These are phyloP conservation scores for Anastatus disparis DNA, from an alignment of 1,140 invertebrate species.

Conservation along the genomic window DNA sequence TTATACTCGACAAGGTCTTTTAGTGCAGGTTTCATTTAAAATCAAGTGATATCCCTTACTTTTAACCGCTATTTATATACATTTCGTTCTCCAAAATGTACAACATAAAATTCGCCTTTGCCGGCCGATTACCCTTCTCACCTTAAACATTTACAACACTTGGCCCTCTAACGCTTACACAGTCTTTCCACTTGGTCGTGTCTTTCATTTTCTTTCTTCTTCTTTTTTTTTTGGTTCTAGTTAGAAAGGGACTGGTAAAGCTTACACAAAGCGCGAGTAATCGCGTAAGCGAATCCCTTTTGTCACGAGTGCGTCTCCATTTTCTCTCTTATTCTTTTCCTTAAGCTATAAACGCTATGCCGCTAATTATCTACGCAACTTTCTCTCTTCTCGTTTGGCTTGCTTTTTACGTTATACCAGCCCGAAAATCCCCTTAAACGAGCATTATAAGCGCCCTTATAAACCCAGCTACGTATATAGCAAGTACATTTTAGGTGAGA, in stretches of 20 bases:
- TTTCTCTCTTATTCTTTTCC: no score
- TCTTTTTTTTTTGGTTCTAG: no score
- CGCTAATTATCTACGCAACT: conserved; percentile 49
- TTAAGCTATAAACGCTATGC: no score
- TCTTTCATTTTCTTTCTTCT: neutral
- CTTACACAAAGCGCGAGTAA: conserved; percentile 1
- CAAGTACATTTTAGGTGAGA: conserved; percentile 43
- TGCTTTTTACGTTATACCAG: no score
- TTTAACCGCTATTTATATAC: no score
- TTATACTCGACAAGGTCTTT: no score
- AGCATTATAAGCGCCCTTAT: conserved; percentile 49
- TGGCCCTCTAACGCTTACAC: neutral
- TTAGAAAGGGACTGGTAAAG: no score
- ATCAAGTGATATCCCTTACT: neutral
- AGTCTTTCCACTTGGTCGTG: neutral
- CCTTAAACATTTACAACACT: neutral
- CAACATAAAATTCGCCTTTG: neutral
- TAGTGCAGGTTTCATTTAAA: neutral
- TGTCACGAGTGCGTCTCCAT: conserved; percentile 34
- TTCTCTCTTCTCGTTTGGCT: neutral
- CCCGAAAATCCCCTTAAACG: conserved; percentile 55
- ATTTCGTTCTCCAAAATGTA: neutral
- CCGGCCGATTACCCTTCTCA: conserved; percentile 10
- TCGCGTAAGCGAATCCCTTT: conserved; percentile 36
- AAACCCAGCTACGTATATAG: conserved; percentile 44